Base-by-base conservation (phyloP, 1,140 invertebrate genomes). In the Neuroterus valhalla region DNA sequence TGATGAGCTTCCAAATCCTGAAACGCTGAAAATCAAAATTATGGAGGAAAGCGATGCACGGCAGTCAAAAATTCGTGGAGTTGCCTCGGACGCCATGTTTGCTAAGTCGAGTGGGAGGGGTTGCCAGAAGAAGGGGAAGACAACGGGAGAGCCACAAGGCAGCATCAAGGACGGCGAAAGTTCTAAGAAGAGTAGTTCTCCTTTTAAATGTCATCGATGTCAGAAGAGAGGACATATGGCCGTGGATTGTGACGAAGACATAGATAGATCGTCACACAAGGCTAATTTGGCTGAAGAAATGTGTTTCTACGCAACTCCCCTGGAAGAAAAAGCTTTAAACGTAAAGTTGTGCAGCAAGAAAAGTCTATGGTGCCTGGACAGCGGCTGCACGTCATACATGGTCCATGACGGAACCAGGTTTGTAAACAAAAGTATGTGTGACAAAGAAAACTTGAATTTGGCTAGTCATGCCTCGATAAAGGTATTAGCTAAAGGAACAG, bases 311-410 rank as follows among this genome's bases (percentile, higher is more conserved):
- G 46, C 46, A 48, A 48, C 46, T 17, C 5, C 17, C n/a, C n/a
- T 3, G 0, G 0, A 5, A 0, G 46, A 48, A 48, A 48, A 48
- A 5, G 46, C 46, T 15, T n/a, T 48, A 48, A 48, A 19, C 17
- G 46, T n/a, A 48, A n/a, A 48, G 17, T 0, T 48, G 3, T 17
- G 46, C n/a, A 17, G 8, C n/a, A 19, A 48, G 8, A 15, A n/a
- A 48, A 48, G 17, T 17, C 46, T 15, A 8, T 72, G 43, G 55
- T 72, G 55, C 43, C 14, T 66, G 14, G 55, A 72, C 15, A 72
- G 70, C 15, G 43, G 42, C 1, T 46, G 23, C 17, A 69, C 66
- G 2, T 43, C 70, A 1, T 44, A 75, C 14, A 66, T 67, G 31
- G 23, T 23, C n/a, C 8, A 66, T 5, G 17, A 75, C 17, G 70